Conservation (phyloP, 1,140 invertebrate genomes). For the Drosophila bifasciata region DNA sequence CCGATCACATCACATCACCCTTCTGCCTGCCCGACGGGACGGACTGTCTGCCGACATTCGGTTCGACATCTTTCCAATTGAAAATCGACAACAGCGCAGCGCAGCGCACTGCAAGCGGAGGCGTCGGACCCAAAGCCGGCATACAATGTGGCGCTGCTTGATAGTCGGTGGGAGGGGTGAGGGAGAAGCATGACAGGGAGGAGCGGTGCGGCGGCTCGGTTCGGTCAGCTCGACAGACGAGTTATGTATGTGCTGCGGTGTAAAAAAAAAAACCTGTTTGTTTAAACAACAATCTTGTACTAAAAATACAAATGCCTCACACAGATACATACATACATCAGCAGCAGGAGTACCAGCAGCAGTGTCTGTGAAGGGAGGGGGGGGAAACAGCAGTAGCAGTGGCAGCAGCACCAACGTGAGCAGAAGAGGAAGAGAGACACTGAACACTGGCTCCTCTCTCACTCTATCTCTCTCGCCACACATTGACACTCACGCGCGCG, state of each 20-base stretch:
- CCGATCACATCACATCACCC: slow-evolving; percentile 6
- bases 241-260: slow-evolving; percentile 79
- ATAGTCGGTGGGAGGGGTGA: slow-evolving; percentile 3
- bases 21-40: neutral
- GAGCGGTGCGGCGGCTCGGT: slow-evolving; percentile 4
- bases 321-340: slow-evolving; percentile 42
- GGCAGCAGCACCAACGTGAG: slow-evolving; percentile 16
- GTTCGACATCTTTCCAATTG: slow-evolving; percentile 51
- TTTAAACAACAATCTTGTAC: slow-evolving; percentile 82
- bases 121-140: slow-evolving; percentile 47
- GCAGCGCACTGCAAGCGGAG: slow-evolving; percentile 55
- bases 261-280: slow-evolving; percentile 81
- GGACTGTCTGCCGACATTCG: slow-evolving; percentile 34
- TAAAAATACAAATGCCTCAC: slow-evolving; percentile 74
- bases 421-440: slow-evolving; percentile 29
- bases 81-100: slow-evolving; percentile 76
- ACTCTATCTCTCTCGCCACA: too few species aligned
- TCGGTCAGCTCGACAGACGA: slow-evolving; percentile 60
- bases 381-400: slow-evolving; percentile 12
- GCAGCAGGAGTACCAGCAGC: slow-evolving; percentile 17
- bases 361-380: neutral
- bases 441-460: slow-evolving; percentile 12
- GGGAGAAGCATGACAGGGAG: slow-evolving; percentile 8
- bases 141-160: slow-evolving; percentile 61
- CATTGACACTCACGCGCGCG: too few species aligned